Evolutionary conservation across 2,797 vertebrate genomes (phyloP).

Genomic region (Phoebastria nigripes): DNA sequence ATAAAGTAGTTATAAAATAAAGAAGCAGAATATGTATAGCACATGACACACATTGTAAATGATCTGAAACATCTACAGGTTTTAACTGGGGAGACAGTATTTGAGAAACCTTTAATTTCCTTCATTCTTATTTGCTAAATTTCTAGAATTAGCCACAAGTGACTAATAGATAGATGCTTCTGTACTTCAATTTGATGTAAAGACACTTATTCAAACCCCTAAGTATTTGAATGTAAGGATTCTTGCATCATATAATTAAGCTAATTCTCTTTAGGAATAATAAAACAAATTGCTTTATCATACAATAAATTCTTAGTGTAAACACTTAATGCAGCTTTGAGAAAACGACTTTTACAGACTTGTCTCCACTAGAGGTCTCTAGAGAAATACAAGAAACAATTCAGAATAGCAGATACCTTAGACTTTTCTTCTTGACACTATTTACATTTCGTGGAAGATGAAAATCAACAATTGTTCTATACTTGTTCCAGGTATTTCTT

Average conservation of each 20-base stretch:
- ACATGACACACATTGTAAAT: background rate
- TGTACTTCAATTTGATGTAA: background rate
- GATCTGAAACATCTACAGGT: background rate
- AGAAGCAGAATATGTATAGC: background rate
- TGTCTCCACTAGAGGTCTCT: constrained; percentile 77
- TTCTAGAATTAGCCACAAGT: background rate
- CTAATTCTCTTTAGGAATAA: background rate
- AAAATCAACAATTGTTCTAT: background rate
- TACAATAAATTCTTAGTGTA: background rate
- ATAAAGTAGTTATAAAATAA: background rate
- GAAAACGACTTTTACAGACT: background rate
- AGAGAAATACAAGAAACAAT: constrained; percentile 59
- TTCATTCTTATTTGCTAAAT: background rate
- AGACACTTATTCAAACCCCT: background rate
- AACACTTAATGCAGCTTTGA: background rate
- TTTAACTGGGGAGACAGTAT: background rate
- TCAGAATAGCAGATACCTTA: background rate
- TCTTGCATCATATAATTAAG: background rate
- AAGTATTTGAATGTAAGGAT: background rate
- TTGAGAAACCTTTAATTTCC: background rate
- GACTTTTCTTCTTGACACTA: background rate
- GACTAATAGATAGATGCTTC: background rate
- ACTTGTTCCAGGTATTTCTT: background rate
- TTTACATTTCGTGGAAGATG: background rate
- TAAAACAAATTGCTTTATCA: background rate